Conservation (phyloP, 2,888 invertebrate genomes). For the Hanleya hanleyi region DNA sequence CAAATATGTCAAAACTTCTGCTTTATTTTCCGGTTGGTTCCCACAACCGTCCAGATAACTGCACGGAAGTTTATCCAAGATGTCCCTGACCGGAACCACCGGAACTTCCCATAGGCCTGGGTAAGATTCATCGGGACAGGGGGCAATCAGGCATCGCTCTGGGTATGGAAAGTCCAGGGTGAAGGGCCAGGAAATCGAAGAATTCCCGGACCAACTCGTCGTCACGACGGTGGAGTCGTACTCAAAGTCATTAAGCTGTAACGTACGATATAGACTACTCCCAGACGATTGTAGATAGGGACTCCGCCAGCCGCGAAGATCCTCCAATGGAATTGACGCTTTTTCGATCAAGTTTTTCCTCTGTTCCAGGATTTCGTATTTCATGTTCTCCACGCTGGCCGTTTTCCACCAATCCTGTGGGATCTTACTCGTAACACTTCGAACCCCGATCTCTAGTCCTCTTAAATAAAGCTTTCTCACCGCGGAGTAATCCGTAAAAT, state of each 20-base stretch:
- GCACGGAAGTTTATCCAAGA: slow-evolving; percentile 20
- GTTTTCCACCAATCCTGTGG: slow-evolving; percentile 85
- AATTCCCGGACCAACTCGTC: slow-evolving; percentile 25
- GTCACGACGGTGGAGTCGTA: slow-evolving; percentile 56
- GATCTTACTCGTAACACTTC: slow-evolving; percentile 83
- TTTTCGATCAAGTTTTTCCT: slow-evolving; percentile 45
- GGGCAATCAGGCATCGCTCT: slow-evolving; percentile 39
- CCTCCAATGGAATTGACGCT: slow-evolving; percentile 44
- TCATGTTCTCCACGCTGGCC: slow-evolving; percentile 47
- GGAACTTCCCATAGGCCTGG: slow-evolving; percentile 81
- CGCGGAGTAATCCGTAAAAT: slow-evolving; percentile 99
- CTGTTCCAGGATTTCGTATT: slow-evolving; percentile 49
- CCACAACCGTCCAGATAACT: slow-evolving; percentile 35
- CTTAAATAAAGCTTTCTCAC: slow-evolving; percentile 95
- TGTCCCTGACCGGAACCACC: slow-evolving; percentile 68
- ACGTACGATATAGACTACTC: slow-evolving; percentile 45
- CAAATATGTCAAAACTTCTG: slow-evolving; percentile 74
- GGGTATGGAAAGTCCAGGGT: slow-evolving; percentile 82
- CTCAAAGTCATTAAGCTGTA: slow-evolving; percentile 47
- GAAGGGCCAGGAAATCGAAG: slow-evolving; percentile 95
- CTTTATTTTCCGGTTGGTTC: slow-evolving; percentile 14
- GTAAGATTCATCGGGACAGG: slow-evolving; percentile 49
- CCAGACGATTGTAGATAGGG: slow-evolving; percentile 55
- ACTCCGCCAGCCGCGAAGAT: slow-evolving; percentile 57
- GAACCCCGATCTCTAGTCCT: slow-evolving; percentile 86